A percentile compares a stretch with the other conserved stretches of the same genome.
phyloP scores from a whole-genome alignment of 2,797 vertebrate genomes.

The Poecilia picta region DNA sequence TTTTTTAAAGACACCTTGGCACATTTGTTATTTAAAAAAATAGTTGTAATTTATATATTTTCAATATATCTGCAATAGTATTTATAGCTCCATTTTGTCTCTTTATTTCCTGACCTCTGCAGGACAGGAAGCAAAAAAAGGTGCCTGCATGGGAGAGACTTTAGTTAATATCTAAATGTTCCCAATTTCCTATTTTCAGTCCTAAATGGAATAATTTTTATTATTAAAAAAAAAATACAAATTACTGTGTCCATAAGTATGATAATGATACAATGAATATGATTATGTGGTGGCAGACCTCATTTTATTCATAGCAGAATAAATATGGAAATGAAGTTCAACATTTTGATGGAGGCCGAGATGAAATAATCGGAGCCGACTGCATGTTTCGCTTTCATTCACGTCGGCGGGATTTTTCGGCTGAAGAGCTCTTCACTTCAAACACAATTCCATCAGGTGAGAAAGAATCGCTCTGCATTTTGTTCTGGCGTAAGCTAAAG shows the following conservation, averaged over 20 bases:
- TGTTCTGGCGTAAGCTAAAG: not conserved
- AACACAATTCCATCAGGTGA: not conserved
- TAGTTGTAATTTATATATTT: not conserved
- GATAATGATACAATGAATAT: not conserved
- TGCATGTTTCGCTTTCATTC: not conserved
- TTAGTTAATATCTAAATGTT: not conserved
- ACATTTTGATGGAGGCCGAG: slow-evolving; percentile 4
- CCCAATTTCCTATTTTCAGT: not conserved
- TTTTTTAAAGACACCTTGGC: too few species aligned
- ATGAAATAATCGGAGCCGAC: slow-evolving; percentile 3
- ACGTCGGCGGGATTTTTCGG: not conserved
- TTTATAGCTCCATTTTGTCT: not conserved
- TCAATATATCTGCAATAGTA: not conserved
- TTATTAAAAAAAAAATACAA: not conserved
- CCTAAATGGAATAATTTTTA: not conserved
- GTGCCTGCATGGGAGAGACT: not conserved
- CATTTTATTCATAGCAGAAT: not conserved
- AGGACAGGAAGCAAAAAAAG: not conserved
- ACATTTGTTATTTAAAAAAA: not conserved
- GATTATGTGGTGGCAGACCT: not conserved
- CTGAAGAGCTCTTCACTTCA: not conserved
- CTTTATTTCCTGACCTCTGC: not conserved
- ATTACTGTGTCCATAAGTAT: not conserved
- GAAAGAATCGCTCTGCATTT: slow-evolving; percentile 6
- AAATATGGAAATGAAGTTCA: slow-evolving; percentile 9